Base-by-base conservation (phyloP, 2,797 vertebrate species). In the Karalla daura region DNA sequence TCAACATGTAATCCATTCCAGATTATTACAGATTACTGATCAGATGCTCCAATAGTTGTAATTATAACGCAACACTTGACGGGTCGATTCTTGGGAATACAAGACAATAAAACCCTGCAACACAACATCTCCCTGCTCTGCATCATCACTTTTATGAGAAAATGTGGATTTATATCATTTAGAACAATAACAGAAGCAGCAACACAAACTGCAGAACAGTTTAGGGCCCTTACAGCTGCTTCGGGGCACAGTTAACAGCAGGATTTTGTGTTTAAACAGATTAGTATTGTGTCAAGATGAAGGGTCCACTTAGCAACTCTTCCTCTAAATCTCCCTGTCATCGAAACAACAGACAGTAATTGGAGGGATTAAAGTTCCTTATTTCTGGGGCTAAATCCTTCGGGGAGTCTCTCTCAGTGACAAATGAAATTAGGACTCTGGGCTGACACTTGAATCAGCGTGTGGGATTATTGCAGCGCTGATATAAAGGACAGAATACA, bases 1-100 rank as follows among this genome's bases (percentile, higher is more conserved):
- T 78, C 73, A 83, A 86, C 83, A 67, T 88, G 83, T 86, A 86
- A 86, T 86, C 67, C 72, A 74, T 80, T 61, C 46, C 66, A 74
- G 74, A 83, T 78, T 74, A 81, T 51, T 54, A 58, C 65, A 77
- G 78, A 84, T 84, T 75, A 82, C 59, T 21, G 50, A 74, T 78
- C 32, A 43, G 28, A 66, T 58, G 47, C 55, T 63, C 62, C 67
- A 51, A 43, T 52, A 20, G 36, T 1, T 56, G 40, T 5, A 44
- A 61, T 49, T 69, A 37, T 43, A 37, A 36, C 32, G 5, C 12
- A 8, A 4, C 20, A 17, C 30, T 8, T 36, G 24, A 41, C 27
- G 12, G 5, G 17, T 32, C 14, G 11, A 7, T 41, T 50, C 1
- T 15, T 13, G 5, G 17, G 3, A 44, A 35, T 17, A 28, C 2